These are phyloP conservation scores for Picus viridis DNA, from an alignment of 2,797 vertebrate species.

Conservation along the genomic window DNA sequence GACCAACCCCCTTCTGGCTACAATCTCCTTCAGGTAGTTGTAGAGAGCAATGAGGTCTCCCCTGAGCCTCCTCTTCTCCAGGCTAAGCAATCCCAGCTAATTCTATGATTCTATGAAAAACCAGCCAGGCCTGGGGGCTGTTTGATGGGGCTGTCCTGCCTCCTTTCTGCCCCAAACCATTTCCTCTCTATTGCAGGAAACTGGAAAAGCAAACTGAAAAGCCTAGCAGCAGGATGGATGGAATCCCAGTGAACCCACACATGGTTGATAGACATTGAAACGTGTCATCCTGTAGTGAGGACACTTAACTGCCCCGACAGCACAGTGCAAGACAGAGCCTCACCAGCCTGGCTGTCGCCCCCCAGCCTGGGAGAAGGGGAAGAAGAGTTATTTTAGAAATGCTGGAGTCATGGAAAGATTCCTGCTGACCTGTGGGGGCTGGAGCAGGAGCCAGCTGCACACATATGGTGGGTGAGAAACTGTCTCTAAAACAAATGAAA, in stretches of 20 bases:
- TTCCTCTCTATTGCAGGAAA: neutral
- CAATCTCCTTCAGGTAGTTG: too few species aligned
- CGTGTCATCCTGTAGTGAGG: accelerated
- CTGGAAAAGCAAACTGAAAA: neutral
- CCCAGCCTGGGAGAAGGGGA: neutral
- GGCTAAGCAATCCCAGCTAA: too few species aligned
- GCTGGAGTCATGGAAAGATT: constrained; percentile 30
- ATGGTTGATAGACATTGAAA: neutral
- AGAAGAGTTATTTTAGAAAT: neutral
- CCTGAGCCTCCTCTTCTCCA: too few species aligned
- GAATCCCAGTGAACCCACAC: neutral
- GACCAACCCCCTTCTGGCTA: too few species aligned
- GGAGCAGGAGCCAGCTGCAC: constrained; percentile 55
- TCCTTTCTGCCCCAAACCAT: neutral
- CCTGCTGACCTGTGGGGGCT: neutral
- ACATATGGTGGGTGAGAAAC: constrained; percentile 43
- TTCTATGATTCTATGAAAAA: too few species aligned
- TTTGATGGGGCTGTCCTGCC: neutral
- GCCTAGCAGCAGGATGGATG: accelerated
- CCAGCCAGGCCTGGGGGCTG: neutral
- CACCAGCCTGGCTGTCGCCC: accelerated
- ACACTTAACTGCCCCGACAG: neutral
- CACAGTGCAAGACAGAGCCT: neutral
- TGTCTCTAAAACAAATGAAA: constrained; percentile 66
- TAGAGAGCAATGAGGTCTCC: too few species aligned